Percentiles rank a stretch among this genome's conserved stretches.
Evolutionary conservation across 2,113 vertebrate genomes (phyloP).

Genomic region (Saimiri boliviensis): DNA sequence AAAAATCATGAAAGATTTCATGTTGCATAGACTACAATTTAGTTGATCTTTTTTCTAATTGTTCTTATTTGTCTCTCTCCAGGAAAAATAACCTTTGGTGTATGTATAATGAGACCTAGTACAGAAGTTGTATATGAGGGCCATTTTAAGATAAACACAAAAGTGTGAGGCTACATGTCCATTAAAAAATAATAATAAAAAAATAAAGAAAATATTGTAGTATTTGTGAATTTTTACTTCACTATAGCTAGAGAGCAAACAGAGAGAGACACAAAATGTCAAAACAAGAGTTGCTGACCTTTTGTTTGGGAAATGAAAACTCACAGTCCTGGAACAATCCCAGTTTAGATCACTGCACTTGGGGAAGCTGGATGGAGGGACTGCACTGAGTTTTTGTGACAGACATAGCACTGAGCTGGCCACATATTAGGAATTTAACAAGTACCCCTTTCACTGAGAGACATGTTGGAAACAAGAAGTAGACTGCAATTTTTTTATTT

Average conservation of each 20-base stretch:
- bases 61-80: conserved; percentile 58
- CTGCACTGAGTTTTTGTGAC: background rate
- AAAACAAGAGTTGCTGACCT: background rate
- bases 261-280: background rate
- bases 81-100: conserved; percentile 43
- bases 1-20: conserved; percentile 78
- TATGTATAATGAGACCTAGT: background rate
- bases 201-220: background rate
- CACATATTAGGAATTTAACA: background rate
- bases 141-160: conserved; percentile 1
- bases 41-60: conserved; percentile 76
- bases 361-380: background rate
- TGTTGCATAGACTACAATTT: conserved; percentile 61
- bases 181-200: background rate
- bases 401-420: background rate
- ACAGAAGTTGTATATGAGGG: background rate
- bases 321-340: background rate
- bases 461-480: background rate
- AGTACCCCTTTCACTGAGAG: background rate
- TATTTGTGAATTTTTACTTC: background rate
- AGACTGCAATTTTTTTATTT: background rate
- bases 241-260: background rate
- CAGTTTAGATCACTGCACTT: background rate
- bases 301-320: background rate
- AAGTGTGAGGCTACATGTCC: background rate